Percentiles rank a stretch among this genome's conserved stretches.
Conservation (phyloP, 2,113 vertebrate species). For the Brienomyrus longianalis region DNA sequence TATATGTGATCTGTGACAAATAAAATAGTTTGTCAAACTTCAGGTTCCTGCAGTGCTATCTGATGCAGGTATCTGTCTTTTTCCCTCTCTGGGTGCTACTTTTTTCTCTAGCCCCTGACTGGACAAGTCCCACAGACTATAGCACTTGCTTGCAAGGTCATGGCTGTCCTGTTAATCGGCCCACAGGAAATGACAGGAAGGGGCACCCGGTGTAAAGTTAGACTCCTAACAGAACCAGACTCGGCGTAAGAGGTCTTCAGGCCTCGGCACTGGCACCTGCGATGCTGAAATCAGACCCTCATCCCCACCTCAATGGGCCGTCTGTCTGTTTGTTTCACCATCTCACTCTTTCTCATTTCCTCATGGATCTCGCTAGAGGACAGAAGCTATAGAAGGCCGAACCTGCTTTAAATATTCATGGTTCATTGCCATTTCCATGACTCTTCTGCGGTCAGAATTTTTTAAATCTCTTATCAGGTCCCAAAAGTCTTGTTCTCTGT, state of each 20-base stretch:
- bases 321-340: constrained; percentile 30
- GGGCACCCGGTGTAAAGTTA: constrained; percentile 22
- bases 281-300: constrained; percentile 35
- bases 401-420: background rate
- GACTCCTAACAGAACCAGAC: constrained; percentile 25
- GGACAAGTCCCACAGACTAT: background rate
- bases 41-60: background rate
- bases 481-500: constrained; percentile 8
- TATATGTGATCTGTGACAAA: background rate
- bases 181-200: constrained; percentile 17
- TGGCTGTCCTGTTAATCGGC: constrained; percentile 12
- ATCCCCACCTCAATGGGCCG: constrained; percentile 34
- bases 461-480: background rate
- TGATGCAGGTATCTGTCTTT: background rate
- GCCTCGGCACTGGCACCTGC: constrained; percentile 37
- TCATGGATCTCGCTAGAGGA: constrained; percentile 1
- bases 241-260: constrained; percentile 12
- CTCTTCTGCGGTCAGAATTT: background rate
- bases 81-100: background rate
- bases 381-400: constrained; percentile 13
- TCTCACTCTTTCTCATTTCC: constrained; percentile 17
- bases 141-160: constrained; percentile 26
- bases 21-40: background rate
- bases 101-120: background rate
- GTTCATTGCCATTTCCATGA: background rate